Percentiles rank a stretch among this genome's conserved stretches.
Conservation (phyloP, 2,113 vertebrate genomes). For the Hemiscyllium ocellatum region DNA sequence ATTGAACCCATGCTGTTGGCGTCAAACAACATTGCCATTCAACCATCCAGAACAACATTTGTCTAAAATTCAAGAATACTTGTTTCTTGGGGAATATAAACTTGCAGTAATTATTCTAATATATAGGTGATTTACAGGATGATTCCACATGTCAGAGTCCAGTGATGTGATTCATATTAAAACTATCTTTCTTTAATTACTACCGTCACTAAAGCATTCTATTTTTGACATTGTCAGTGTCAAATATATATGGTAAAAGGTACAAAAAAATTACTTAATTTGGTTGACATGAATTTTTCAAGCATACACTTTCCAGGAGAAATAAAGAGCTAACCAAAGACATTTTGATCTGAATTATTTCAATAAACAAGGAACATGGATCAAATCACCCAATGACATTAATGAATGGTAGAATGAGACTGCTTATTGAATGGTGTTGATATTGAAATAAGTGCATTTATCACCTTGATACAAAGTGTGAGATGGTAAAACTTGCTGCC, state of each 20-base stretch:
- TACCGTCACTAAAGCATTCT: neutral
- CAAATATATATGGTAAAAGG: neutral
- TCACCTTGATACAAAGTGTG: neutral
- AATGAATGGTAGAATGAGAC: neutral
- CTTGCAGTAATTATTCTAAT: neutral
- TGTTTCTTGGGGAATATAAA: neutral
- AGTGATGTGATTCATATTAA: neutral
- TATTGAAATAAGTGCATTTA: neutral
- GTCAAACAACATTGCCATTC: too few species aligned
- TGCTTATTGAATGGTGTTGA: neutral
- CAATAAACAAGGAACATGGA: neutral
- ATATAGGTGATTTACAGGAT: neutral
- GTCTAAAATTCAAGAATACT: neutral
- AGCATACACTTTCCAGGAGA: neutral
- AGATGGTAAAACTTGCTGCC: neutral
- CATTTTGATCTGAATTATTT: neutral
- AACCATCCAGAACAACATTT: neutral
- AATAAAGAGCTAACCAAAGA: neutral
- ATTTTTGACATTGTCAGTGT: neutral
- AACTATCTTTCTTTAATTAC: neutral
- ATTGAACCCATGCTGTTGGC: too few species aligned
- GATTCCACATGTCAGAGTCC: neutral
- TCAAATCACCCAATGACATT: neutral
- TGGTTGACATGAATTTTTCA: neutral
- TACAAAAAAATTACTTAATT: neutral